Evolutionary conservation across 2,113 vertebrate genomes (phyloP).

Genomic region (Corythaeola cristata): DNA sequence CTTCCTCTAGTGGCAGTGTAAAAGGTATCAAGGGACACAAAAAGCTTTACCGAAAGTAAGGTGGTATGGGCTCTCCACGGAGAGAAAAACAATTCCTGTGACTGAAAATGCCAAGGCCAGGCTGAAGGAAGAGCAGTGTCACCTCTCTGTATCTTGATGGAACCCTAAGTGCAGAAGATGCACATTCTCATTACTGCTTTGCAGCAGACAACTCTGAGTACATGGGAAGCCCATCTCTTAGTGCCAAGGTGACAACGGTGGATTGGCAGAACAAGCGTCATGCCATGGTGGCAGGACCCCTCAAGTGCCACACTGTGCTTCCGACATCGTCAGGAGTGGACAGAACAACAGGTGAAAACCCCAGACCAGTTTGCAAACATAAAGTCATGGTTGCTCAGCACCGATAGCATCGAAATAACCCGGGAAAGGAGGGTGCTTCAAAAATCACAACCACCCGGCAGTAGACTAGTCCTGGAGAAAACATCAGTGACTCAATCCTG

Average conservation of each 20-base stretch:
- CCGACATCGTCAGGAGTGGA: background rate
- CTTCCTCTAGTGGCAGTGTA: background rate
- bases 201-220: background rate
- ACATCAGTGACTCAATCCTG: background rate
- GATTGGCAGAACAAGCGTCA: background rate
- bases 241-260: background rate
- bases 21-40: background rate
- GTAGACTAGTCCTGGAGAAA: background rate
- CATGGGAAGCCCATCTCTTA: background rate
- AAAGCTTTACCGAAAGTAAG: background rate
- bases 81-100: background rate
- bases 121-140: background rate
- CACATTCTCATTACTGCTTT: background rate
- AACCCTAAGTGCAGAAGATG: background rate
- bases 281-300: background rate
- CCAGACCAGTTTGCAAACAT: background rate
- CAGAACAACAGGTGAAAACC: background rate
- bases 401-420: background rate
- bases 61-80: background rate
- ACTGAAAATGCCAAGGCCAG: background rate
- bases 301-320: background rate
- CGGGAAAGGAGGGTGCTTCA: background rate
- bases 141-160: background rate
- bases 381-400: background rate
- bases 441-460: background rate